Evolutionary conservation across 2,888 invertebrate genomes (phyloP), one percentile per base, ranked within the genome.

Genomic region (Dorcus hopei): DNA sequence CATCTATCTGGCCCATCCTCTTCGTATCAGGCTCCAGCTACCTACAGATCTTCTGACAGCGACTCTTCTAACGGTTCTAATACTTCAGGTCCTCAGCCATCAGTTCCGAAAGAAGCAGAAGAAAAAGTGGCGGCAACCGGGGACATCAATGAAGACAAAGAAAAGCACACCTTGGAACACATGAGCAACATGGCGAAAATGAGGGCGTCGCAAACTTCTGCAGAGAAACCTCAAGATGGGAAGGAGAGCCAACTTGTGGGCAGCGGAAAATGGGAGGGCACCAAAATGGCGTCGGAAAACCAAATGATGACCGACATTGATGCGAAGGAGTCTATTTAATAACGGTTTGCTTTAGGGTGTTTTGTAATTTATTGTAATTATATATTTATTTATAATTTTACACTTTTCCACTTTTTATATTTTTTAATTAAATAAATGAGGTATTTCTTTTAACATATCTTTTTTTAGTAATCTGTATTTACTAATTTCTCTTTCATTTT

Each of bases 131-230:
- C 45, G 4, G 11, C 56, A 9, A 11, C 26, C 26, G 26, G 26
- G 7, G 26, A 33, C 5, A 33, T 33, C 26, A 7, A 7, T 33
- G 68, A 68, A 45, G 63, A 68, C 6, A 68, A 69, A 52, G 72
- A 73, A 52, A 64, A 67, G 19, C 68, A 71, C 14, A 73, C 73
- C 8, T 40, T 72, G 43, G 63, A 72, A 38, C 68, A 67, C 9
- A 72, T 75, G 70, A 66, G 66, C 11, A 63, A 72, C 50, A 57
- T 72, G 7, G 26, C 66, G 2, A 66, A 71, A 38, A 65, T 68
- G 42, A 62, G 69, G 48, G 49, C 55, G 7, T 52, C 62, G 2
- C 26, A 33, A 33, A 33, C 26, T 33, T 33, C 26, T n/a, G 16
- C 16, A 9, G 45, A 23, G 14, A 45, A 45, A 19, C 14, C 4